Evolutionary conservation across 2,113 vertebrate species (phyloP).

Genomic region (Chitala chitala): DNA sequence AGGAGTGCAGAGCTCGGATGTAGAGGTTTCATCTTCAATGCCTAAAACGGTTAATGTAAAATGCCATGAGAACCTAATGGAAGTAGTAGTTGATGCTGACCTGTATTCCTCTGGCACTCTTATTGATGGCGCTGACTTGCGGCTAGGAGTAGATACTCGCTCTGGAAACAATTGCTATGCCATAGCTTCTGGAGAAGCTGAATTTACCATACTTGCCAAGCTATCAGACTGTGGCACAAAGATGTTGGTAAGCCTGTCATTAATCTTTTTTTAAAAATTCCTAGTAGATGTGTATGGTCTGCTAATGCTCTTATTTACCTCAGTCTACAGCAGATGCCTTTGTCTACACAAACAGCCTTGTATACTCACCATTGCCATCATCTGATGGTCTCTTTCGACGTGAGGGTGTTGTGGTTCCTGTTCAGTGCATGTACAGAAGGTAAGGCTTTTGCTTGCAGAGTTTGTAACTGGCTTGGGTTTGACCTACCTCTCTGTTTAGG

Average conservation of each 20-base stretch:
- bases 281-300: not conserved
- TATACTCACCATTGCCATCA: conserved; percentile 51
- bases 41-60: conserved; percentile 32
- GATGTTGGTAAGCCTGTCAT: conserved; percentile 49
- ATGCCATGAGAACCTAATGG: conserved; percentile 49
- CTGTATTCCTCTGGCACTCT: conserved; percentile 43
- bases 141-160: conserved; percentile 31
- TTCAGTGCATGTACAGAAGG: conserved; percentile 60
- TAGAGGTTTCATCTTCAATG: no score
- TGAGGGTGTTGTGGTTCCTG: conserved; percentile 41
- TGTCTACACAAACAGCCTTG: conserved; percentile 50
- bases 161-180: conserved; percentile 32
- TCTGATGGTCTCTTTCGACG: conserved; percentile 43
- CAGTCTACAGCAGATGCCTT: conserved; percentile 52
- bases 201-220: conserved; percentile 39
- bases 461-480: not conserved
- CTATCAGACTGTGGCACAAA: conserved; percentile 49
- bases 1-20: no score
- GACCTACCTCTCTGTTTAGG: conserved; percentile 28
- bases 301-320: not conserved
- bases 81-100: conserved; percentile 49
- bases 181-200: conserved; percentile 22
- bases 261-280: not conserved
- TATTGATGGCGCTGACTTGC: conserved; percentile 42
- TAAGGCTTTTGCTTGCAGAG: conserved; percentile 19